These are phyloP conservation scores for Euzetes globulus DNA, from an alignment of 2,888 invertebrate genomes.

Conservation along the genomic window DNA sequence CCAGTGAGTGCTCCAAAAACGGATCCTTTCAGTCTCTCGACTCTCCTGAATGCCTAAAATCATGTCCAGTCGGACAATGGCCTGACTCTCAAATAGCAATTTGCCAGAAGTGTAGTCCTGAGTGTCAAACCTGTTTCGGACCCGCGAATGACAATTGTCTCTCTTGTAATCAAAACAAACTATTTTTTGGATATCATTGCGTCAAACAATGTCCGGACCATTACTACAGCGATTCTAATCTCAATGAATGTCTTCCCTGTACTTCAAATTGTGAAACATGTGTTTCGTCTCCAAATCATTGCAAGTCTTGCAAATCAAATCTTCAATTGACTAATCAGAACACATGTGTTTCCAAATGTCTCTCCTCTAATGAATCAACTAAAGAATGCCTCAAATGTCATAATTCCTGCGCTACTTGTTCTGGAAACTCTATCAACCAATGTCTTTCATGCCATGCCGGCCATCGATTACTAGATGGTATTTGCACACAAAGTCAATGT, in stretches of 20 bases:
- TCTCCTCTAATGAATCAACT: slow-evolving; percentile 5
- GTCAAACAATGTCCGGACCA: slow-evolving; percentile 81
- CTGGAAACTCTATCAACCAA: slow-evolving; percentile 36
- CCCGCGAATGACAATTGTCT: slow-evolving; percentile 77
- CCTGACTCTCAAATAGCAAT: slow-evolving; percentile 64
- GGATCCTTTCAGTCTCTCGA: slow-evolving; percentile 25
- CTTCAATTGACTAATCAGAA: slow-evolving; percentile 34
- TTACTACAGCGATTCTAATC: slow-evolving; percentile 67
- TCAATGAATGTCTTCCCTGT: slow-evolving; percentile 38
- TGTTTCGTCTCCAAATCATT: slow-evolving; percentile 31
- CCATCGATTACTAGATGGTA: slow-evolving; percentile 27
- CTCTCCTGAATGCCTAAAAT: slow-evolving; percentile 62
- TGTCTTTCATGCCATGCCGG: slow-evolving; percentile 36
- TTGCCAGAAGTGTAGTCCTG: slow-evolving; percentile 80
- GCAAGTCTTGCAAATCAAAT: slow-evolving; percentile 37
- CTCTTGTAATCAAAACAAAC: slow-evolving; percentile 62
- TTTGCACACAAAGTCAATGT: slow-evolving; percentile 35
- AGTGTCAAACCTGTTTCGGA: slow-evolving; percentile 80
- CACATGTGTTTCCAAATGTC: slow-evolving; percentile 39
- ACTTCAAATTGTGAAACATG: slow-evolving; percentile 37
- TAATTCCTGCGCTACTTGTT: slow-evolving; percentile 40
- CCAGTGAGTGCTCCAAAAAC: slow-evolving; percentile 27
- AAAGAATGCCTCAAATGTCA: slow-evolving; percentile 35
- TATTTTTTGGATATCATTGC: slow-evolving; percentile 75
- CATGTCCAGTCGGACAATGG: slow-evolving; percentile 75